Conservation (phyloP, 2,797 vertebrate genomes). For the Neopelma chrysocephalum region DNA sequence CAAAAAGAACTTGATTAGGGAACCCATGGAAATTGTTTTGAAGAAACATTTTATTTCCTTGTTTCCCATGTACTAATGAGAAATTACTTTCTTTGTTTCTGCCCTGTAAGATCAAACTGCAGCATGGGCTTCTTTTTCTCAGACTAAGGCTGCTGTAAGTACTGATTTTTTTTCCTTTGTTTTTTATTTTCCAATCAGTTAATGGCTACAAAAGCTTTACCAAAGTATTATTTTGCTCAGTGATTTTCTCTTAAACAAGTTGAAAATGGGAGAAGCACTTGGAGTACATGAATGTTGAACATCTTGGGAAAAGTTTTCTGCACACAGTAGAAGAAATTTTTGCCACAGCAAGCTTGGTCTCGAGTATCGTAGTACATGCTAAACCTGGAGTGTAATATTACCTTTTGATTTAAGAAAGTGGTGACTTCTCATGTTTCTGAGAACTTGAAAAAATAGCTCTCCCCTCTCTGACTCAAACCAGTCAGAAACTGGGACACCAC, state of each 20-base stretch:
- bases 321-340: not conserved
- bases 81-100: conserved; percentile 23
- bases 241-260: not conserved
- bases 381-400: not conserved
- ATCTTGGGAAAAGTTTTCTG: not conserved
- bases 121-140: conserved; percentile 85
- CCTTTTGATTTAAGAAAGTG: not conserved
- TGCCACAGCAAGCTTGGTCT: not conserved
- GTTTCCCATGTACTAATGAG: conserved; percentile 11
- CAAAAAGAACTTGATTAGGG: not conserved
- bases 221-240: not conserved
- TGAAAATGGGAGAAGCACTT: not conserved
- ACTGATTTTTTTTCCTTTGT: not conserved
- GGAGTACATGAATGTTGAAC: not conserved
- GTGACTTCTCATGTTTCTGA: not conserved
- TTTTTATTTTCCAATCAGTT: not conserved
- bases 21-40: not conserved
- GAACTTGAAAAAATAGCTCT: not conserved
- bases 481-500: not conserved
- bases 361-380: not conserved
- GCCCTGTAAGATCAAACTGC: conserved; percentile 79
- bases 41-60: not conserved
- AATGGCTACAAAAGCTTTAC: not conserved
- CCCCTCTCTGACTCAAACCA: not conserved
- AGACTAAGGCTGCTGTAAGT: conserved; percentile 96